A percentile compares a stretch with the other conserved stretches of the same genome.
These are phyloP conservation scores for Cuculus canorus DNA, from an alignment of 2,797 vertebrate genomes.

Conservation along the genomic window DNA sequence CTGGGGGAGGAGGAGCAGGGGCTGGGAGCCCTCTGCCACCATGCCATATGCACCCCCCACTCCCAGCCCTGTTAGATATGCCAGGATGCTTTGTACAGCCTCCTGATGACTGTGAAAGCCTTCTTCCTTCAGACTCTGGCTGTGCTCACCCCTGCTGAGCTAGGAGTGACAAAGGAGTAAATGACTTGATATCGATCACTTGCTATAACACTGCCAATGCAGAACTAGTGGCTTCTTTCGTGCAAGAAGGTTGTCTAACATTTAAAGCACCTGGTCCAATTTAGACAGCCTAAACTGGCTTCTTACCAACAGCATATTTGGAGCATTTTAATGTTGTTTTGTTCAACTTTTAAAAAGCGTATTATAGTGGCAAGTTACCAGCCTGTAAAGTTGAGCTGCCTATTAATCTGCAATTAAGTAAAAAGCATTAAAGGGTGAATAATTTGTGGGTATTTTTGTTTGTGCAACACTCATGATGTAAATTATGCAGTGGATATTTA, in stretches of 20 bases:
- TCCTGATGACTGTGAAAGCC: background rate
- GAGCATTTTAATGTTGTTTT: background rate
- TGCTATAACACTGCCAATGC: background rate
- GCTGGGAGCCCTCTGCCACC: background rate
- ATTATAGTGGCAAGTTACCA: background rate
- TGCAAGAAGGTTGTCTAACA: background rate
- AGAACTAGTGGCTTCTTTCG: background rate
- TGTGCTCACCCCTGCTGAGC: background rate
- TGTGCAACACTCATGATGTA: background rate
- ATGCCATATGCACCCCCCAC: fast-evolving
- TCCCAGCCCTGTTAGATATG: background rate
- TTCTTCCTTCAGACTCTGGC: background rate
- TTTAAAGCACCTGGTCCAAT: background rate
- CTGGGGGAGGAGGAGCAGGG: background rate
- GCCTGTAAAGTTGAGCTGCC: background rate
- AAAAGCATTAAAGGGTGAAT: background rate
- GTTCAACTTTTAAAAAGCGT: background rate
- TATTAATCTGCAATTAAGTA: background rate
- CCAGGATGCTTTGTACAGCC: background rate
- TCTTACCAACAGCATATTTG: background rate
- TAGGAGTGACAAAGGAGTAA: background rate
- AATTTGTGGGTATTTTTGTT: background rate
- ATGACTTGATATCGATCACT: background rate
- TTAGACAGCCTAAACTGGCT: background rate
- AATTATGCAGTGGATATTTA: background rate